These are phyloP conservation scores for Hirtodrosophila trivittata DNA, from an alignment of 2,888 invertebrate species.

Conservation along the genomic window DNA sequence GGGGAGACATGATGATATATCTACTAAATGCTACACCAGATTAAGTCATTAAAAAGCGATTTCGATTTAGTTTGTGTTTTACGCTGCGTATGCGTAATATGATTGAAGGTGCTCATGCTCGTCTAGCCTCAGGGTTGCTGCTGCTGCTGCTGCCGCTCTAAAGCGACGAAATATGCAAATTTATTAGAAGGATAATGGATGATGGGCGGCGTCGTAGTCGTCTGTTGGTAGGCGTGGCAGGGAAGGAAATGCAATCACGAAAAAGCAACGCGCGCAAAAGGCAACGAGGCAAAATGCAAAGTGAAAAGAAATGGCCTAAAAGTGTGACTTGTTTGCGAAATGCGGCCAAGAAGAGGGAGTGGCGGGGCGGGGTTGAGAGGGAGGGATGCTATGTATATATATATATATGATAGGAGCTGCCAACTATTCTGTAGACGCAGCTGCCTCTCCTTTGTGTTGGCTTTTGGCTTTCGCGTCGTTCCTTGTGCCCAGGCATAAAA, in stretches of 20 bases:
- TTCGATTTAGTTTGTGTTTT: slow-evolving; percentile 30
- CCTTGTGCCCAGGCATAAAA: slow-evolving; percentile 60
- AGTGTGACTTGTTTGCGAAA: slow-evolving; percentile 56
- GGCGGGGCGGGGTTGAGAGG: background rate
- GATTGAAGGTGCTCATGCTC: background rate
- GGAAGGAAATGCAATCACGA: slow-evolving; percentile 67
- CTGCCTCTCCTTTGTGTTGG: slow-evolving; percentile 47
- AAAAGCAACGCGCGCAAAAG: slow-evolving; percentile 53
- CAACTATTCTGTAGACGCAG: slow-evolving; percentile 68
- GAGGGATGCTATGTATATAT: background rate
- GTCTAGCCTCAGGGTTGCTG: background rate
- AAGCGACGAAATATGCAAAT: slow-evolving; percentile 62
- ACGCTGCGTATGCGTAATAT: slow-evolving; percentile 55
- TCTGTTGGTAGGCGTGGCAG: slow-evolving; percentile 1
- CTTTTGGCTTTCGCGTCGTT: slow-evolving; percentile 22
- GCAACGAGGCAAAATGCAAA: slow-evolving; percentile 44
- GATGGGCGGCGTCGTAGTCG: background rate
- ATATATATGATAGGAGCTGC: slow-evolving; percentile 17
- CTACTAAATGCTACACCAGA: slow-evolving; percentile 60
- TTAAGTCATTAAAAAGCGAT: slow-evolving; percentile 73
- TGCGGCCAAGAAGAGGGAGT: background rate
- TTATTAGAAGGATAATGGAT: slow-evolving; percentile 12
- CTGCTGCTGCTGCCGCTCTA: background rate
- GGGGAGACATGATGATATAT: slow-evolving; percentile 18
- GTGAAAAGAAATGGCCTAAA: slow-evolving; percentile 71